phyloP scores from a whole-genome alignment of 1,140 invertebrate species.

The Brachionus plicatilis region DNA sequence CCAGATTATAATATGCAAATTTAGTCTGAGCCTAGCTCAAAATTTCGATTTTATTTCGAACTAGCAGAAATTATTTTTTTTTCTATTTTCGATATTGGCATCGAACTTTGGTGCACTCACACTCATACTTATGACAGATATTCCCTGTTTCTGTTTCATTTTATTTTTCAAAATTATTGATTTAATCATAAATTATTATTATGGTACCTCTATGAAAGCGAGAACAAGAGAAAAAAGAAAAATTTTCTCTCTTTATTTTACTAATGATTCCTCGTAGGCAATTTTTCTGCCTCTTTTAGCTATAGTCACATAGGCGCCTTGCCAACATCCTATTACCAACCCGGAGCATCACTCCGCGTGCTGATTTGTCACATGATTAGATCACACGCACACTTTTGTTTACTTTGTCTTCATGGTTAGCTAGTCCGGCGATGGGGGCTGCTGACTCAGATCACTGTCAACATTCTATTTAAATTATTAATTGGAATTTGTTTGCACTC shows the following conservation, averaged over 20 bases:
- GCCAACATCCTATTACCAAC: not conserved
- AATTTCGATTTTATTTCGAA: not conserved
- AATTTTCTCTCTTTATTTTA: not conserved
- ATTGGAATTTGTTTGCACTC: not conserved
- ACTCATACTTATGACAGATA: not conserved
- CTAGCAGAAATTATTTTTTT: not conserved
- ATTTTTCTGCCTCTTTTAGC: not conserved
- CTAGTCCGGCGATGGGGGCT: not conserved
- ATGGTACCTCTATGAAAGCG: not conserved
- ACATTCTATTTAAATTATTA: not conserved
- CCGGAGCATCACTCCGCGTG: not conserved
- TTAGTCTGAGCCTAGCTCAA: not conserved
- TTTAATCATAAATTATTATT: constrained; percentile 5
- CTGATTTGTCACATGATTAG: not conserved
- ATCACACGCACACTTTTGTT: not conserved
- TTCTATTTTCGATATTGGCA: not conserved
- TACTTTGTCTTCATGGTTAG: not conserved
- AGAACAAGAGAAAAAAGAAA: not conserved
- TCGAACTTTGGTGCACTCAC: not conserved
- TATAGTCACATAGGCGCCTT: not conserved
- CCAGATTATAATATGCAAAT: not conserved
- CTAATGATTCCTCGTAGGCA: not conserved
- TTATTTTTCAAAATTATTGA: not conserved
- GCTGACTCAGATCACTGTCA: not conserved
- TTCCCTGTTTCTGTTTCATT: not conserved